phyloP scores from a whole-genome alignment of 2,797 vertebrate genomes.

The Manis javanica region DNA sequence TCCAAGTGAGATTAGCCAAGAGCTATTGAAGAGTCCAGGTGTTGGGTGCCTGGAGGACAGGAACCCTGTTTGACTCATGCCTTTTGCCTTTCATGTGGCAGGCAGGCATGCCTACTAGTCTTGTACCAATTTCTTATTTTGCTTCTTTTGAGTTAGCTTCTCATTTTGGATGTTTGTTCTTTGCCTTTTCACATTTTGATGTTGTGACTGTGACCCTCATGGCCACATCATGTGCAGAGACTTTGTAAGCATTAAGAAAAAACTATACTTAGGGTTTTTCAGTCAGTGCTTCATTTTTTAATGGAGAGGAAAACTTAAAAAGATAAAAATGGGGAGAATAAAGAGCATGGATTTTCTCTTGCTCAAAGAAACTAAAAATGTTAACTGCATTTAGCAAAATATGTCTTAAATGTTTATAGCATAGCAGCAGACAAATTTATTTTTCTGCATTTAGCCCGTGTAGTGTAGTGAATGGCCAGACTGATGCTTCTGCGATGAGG shows the following conservation, averaged over 20 bases:
- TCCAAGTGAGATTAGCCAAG: background rate
- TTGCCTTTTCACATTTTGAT: background rate
- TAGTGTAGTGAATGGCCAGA: background rate
- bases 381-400: background rate
- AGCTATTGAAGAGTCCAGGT: background rate
- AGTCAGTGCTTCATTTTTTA: constrained; percentile 52
- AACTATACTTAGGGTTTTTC: background rate
- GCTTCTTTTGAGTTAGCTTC: background rate
- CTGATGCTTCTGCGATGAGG: background rate
- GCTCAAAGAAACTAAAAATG: constrained; percentile 49
- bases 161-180: background rate
- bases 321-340: background rate
- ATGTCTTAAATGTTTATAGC: background rate
- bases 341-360: constrained; percentile 48
- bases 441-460: background rate
- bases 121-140: background rate
- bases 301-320: constrained; percentile 19
- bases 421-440: background rate
- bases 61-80: background rate
- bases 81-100: too few relatives aligned
- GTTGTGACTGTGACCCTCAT: background rate
- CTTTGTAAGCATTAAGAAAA: constrained; percentile 20
- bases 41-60: background rate
- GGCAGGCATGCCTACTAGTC: background rate
- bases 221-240: background rate